Evolutionary conservation across 53 echinoderm and acorn worm genomes (phyloP), one percentile per base, ranked within the genome.

Genomic region (Zoroaster sp.): DNA sequence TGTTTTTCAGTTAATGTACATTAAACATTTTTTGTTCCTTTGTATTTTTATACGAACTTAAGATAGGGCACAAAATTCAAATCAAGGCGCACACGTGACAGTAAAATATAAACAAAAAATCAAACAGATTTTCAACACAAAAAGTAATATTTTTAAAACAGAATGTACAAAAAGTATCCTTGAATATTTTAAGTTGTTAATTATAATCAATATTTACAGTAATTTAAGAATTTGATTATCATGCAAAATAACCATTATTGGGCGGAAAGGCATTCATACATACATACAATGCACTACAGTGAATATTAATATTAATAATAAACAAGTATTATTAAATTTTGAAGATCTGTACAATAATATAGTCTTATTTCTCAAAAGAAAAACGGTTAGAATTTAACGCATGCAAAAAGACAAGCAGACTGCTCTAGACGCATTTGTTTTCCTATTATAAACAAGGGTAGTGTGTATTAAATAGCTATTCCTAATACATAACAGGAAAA

Each of bases 181-280:
- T 46, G 69, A 85, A 71, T 70, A 35, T 49, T 38, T 71, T 34
- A 85, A 31, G 34, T 69, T 70, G 71, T 71, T 70, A 70, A 31
- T 85, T 46, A 85, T 70, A 69, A 85, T 85, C 36, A 35, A 30
- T 85, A 85, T 85, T 69, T 85, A 85, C 85, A 85, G n/a, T 46
- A 85, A 70, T 70, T 41, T 36, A 66, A 81, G 47, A 85, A 71
- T 71, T 35, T 83, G 66, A 83, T 15, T 51, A 69, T 85, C 85
- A 85, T 85, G 85, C 85, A 85, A 42, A 31, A 44, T 85, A 70
- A 59, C 33, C 36, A 71, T 51, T 23, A 71, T 35, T 85, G 85
- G 85, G 85, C 85, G 85, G 85, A 85, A 70, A 85, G 46, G 85
- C 85, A 85, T 70, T 85, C 85, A 71, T 54, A 40, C 34, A 71